Evolutionary conservation across 2,797 vertebrate genomes (phyloP), one percentile per base, ranked within the genome.

Genomic region (Crocidura indochinensis): DNA sequence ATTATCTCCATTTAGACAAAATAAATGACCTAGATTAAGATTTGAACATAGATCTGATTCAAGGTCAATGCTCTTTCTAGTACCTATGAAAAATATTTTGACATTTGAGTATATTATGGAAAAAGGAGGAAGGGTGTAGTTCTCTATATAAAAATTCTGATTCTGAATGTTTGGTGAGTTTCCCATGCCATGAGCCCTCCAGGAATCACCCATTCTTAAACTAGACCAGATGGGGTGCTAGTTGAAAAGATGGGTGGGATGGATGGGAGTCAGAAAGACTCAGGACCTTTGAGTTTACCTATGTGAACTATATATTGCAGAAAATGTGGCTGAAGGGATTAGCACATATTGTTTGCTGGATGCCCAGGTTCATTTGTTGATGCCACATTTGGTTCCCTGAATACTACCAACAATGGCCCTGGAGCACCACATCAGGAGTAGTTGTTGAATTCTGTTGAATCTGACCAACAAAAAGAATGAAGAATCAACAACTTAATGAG

Each of bases 1-100:
- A 83, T 83, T 88, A 53, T 71, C 64, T 90, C 67, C 29, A 62
- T 22, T 81, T 20, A 88, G 73, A 86, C 19, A 60, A 83, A 84
- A 78, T 86, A 67, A 51, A 44, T 74, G 78, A 31, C 19, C 24
- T n/a, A 69, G 15, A 3, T 76, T 69, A 74, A 29, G 19, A 69
- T 56, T 92, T 68, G 67, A 14, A 53, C 27, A 31, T 46, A 73
- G 8, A 6, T 87, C 22, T 80, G 53, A 56, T 4, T 60, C 87
- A 20, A 83, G 85, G 10, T 8, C 31, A 0, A 8, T 38, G 38
- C 8, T 62, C 10, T 88, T 81, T 67, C 38, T 14, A 62, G 1
- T 67, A 22, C 4, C 15, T 17, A 4, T 46, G 12, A 51, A 56
- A 88, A 65, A 71, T 26, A 87, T 7, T 47, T 87, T 93, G 27